Evolutionary conservation across 2,888 invertebrate species (phyloP), one percentile per base, ranked within the genome.

Genomic region (Thyatira batis): DNA sequence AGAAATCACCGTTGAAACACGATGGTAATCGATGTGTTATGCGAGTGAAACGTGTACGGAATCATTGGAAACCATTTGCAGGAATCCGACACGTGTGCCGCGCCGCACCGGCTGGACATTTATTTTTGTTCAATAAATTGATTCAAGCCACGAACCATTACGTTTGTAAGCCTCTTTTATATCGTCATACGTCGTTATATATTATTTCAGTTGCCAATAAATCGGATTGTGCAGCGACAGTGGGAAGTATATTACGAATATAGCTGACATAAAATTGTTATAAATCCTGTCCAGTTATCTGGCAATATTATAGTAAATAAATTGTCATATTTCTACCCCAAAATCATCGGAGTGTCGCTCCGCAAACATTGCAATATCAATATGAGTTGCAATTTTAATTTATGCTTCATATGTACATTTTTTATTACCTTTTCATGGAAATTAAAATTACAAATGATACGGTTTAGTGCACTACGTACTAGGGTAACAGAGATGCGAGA

Each of bases 401-500:
- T n/a, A n/a, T n/a, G n/a, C n/a, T n/a, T n/a, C n/a, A n/a, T n/a
- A n/a, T n/a, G n/a, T n/a, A n/a, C n/a, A n/a, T n/a, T n/a, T n/a
- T n/a, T n/a, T n/a, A 33, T 33, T 6, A 44, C 20, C n/a, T n/a
- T 17, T 8, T 25, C 27, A 0, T 13, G 27, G 25, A 46, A 27
- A 48, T 48, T 20, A 48, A 23, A 27, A 3, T 46, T 43, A 49
- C 55, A 54, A 61, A 67, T 70, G 60, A 60, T 55, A 65, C 67
- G 67, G 61, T 67, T 67, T 57, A 63, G 56, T 65, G 67, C 69
- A 63, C 63, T 49, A 55, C 49, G 53, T 65, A 74, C 66, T 59
- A 73, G 60, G 65, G 58, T 53, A 52, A 43, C 64, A 73, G 58
- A 54, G 53, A 59, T 49, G 60, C 54, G 54, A 51, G 57, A 64